Evolutionary conservation across 2,113 vertebrate genomes (phyloP), one percentile per base, ranked within the genome.

Genomic region (Paralichthys olivaceus): DNA sequence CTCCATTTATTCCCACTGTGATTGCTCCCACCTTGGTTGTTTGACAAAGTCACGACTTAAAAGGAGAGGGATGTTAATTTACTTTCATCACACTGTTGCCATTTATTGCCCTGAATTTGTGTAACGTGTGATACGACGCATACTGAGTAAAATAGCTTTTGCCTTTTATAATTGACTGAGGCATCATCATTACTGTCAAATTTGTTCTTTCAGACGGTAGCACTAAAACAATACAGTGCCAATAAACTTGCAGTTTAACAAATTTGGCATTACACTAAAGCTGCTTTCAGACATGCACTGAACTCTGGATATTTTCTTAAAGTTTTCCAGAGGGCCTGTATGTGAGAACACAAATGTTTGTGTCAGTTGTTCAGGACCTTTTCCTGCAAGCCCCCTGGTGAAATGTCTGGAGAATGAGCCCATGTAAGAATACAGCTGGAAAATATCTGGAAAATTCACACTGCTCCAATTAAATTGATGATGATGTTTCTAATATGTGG

Each of bases 1-100:
- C 51, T 55, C 20, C 28, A 22, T 49, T 72, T 68, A 53, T 43
- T 77, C 51, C 40, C 53, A 34, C 32, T 5, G 5, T 28, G 69
- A 83, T 26, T 63, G 43, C 32, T 49, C 61, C 75, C 61, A 67
- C 47, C 71, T 75, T 71, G 60, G 55, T 62, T 79, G 59, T 66
- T 37, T 60, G 40, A 62, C 37, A 72, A 83, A 73, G 34, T 69
- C 75, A 45, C 53, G 65, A 65, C 43, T 49, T 7, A 32, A 19
- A 20, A 49, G 57, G 66, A 71, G 29, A 2, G 23, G 13, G 51
- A 61, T 62, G 61, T 60, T 51, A 70, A 75, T 79, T 67, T 29
- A 59, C 58, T 65, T 55, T 4, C 59, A 65, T 19, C 29, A 14
- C 49, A 40, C 2, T 55, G 32, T 19, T 25, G 5, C 17, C 45